Conservation (phyloP, 2,888 invertebrate genomes). For the Horisme vitalbata region DNA sequence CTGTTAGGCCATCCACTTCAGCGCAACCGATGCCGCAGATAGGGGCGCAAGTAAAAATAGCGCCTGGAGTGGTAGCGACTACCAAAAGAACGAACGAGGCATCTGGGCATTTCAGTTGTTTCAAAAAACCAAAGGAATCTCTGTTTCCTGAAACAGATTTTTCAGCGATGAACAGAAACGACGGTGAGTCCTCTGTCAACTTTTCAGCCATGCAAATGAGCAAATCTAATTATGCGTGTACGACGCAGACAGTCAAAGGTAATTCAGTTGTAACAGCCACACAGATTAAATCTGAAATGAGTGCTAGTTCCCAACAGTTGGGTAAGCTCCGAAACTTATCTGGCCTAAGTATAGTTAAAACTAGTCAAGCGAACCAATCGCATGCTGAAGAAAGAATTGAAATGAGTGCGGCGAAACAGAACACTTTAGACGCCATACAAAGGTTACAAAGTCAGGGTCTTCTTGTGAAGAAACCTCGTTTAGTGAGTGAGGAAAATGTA, state of each 20-base stretch:
- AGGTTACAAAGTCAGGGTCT: slow-evolving; percentile 72
- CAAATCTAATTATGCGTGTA: slow-evolving; percentile 55
- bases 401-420: slow-evolving; percentile 52
- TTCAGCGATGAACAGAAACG: slow-evolving; percentile 35
- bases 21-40: slow-evolving; percentile 39
- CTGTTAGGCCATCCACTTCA: slow-evolving; percentile 39
- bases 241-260: slow-evolving; percentile 59
- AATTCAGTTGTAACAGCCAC: slow-evolving; percentile 57
- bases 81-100: slow-evolving; percentile 55
- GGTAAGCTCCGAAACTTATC: slow-evolving; percentile 57
- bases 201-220: slow-evolving; percentile 55
- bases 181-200: slow-evolving; percentile 45
- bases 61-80: slow-evolving; percentile 49
- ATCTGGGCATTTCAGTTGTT: slow-evolving; percentile 63
- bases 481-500: slow-evolving; percentile 55
- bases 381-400: slow-evolving; percentile 61
- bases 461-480: slow-evolving; percentile 68
- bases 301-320: slow-evolving; percentile 57
- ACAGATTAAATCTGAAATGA: slow-evolving; percentile 62
- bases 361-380: slow-evolving; percentile 58
- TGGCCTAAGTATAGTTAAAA: slow-evolving; percentile 63
- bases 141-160: slow-evolving; percentile 55
- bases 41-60: slow-evolving; percentile 58
- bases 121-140: slow-evolving; percentile 71
- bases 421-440: slow-evolving; percentile 70